Evolutionary conservation across 2,888 invertebrate species (phyloP).

Genomic region (Ellobium chinense): DNA sequence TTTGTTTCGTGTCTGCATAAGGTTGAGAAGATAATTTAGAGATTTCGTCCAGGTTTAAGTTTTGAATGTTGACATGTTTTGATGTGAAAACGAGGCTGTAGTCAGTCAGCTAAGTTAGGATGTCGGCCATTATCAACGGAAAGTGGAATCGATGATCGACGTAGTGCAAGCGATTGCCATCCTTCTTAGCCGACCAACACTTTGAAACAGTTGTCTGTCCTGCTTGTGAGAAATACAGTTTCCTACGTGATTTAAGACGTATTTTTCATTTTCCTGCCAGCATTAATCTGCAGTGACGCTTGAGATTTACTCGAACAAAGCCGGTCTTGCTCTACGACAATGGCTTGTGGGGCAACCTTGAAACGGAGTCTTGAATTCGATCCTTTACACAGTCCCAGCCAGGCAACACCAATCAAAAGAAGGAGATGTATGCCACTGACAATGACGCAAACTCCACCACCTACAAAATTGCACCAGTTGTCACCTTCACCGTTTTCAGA

Average conservation of each 20-base stretch:
- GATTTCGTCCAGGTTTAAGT: not conserved
- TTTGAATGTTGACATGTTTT: conserved; percentile 2
- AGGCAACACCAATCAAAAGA: conserved; percentile 88
- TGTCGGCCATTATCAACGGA: not conserved
- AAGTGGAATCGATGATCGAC: not conserved
- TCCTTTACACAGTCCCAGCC: conserved; percentile 86
- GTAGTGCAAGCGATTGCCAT: not conserved
- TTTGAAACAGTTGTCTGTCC: not conserved
- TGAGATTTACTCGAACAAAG: too few relatives aligned
- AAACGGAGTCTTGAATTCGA: conserved; percentile 98
- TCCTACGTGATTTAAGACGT: not conserved
- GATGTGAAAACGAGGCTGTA: not conserved
- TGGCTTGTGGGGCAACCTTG: conserved; percentile 97
- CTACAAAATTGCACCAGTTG: conserved; percentile 81
- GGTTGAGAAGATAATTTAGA: too few relatives aligned
- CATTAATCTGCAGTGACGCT: too few relatives aligned
- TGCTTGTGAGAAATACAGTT: not conserved
- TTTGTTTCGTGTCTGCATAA: not conserved
- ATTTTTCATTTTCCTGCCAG: too few relatives aligned
- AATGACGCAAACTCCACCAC: conserved; percentile 82
- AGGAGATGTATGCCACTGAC: conserved; percentile 95
- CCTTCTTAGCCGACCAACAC: not conserved
- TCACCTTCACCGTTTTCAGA: conserved; percentile 91
- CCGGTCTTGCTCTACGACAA: conserved; percentile 79
- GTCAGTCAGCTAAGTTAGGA: not conserved